Conservation (phyloP, 2,113 vertebrate species). For the Indicator indicator region DNA sequence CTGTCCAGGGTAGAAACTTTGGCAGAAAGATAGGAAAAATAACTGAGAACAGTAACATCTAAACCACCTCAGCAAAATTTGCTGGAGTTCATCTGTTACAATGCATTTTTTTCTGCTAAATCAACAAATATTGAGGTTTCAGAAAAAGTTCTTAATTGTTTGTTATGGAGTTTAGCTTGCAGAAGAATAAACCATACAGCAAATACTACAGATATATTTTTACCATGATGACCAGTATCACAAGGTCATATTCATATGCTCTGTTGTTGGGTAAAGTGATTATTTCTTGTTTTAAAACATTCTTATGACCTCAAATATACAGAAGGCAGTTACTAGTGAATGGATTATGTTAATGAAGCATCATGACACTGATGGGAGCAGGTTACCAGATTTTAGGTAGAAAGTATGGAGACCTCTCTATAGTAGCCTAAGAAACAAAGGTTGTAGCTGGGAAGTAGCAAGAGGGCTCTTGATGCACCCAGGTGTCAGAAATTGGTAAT, state of each 20-base stretch:
- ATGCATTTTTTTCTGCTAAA: background rate
- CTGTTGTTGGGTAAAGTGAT: background rate
- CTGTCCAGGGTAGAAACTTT: background rate
- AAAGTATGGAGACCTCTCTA: background rate
- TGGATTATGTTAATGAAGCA: background rate
- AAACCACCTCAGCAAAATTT: slow-evolving; percentile 27
- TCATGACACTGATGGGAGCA: background rate
- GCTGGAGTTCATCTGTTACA: background rate
- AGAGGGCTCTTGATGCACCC: background rate
- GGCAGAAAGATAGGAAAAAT: slow-evolving; percentile 6
- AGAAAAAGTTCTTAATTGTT: slow-evolving; percentile 1
- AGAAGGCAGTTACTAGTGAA: background rate
- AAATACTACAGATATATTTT: background rate
- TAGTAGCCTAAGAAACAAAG: background rate
- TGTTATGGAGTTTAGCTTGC: background rate
- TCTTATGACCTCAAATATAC: background rate
- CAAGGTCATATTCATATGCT: background rate
- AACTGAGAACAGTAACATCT: background rate
- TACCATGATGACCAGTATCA: background rate
- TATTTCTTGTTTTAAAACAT: background rate
- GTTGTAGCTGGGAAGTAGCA: background rate
- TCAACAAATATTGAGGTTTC: background rate
- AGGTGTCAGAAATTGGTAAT: background rate
- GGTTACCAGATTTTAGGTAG: background rate
- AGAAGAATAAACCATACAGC: background rate